phyloP scores from a whole-genome alignment of 1,140 invertebrate species.

The Drosophila willistoni region DNA sequence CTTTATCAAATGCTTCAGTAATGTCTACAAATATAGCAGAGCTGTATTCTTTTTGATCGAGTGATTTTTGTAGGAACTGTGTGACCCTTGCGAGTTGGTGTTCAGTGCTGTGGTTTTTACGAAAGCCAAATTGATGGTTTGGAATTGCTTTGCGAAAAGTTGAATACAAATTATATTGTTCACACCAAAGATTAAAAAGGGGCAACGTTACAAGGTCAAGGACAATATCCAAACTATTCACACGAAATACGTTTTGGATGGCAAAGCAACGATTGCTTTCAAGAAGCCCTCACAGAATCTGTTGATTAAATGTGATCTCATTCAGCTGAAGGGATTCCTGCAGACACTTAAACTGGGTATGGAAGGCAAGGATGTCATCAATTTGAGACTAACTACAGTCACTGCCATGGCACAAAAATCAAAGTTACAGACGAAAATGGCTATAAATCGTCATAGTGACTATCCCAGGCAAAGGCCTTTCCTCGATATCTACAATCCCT shows the following conservation, averaged over 20 bases:
- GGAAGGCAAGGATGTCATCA: slow-evolving; percentile 85
- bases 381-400: slow-evolving; percentile 84
- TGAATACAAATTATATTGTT: slow-evolving; percentile 87
- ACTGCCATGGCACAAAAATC: slow-evolving; percentile 83
- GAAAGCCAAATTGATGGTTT: too few species aligned
- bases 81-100: too few species aligned
- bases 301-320: slow-evolving; percentile 87
- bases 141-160: too few species aligned
- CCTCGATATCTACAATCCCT: slow-evolving; percentile 84
- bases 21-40: too few species aligned
- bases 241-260: slow-evolving; percentile 88
- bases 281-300: slow-evolving; percentile 88
- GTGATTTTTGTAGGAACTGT: too few species aligned
- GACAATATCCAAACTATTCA: slow-evolving; percentile 87
- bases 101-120: too few species aligned
- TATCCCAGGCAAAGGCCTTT: slow-evolving; percentile 89
- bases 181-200: slow-evolving; percentile 86
- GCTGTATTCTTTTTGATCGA: too few species aligned
- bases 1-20: too few species aligned
- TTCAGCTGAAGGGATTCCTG: slow-evolving; percentile 88
- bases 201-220: slow-evolving; percentile 88
- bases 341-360: slow-evolving; percentile 86
- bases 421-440: slow-evolving; percentile 85
- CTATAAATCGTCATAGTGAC: slow-evolving; percentile 86
- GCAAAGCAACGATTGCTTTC: slow-evolving; percentile 89